phyloP scores from a whole-genome alignment of 2,797 vertebrate species.

The Schizopygopsis malacanthus region DNA sequence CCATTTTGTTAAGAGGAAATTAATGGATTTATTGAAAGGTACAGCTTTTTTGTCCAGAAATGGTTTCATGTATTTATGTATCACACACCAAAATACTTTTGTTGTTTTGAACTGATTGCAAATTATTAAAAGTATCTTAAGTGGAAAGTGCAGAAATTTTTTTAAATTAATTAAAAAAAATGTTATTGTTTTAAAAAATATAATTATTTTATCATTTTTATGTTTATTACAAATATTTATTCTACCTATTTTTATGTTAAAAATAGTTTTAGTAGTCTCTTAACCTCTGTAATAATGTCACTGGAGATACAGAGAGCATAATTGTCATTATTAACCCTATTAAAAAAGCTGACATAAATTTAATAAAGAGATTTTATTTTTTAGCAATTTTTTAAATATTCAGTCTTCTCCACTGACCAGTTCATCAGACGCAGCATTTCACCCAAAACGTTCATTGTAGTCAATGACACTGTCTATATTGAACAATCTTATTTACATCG shows the following conservation, averaged over 20 bases:
- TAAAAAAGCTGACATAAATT: too few species aligned
- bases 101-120: not conserved
- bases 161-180: not conserved
- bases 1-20: constrained; percentile 21
- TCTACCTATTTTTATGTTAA: not conserved
- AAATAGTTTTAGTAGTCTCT: not conserved
- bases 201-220: too few species aligned
- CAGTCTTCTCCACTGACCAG: too few species aligned
- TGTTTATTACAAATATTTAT: not conserved
- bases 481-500: too few species aligned
- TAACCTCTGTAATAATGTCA: too few species aligned
- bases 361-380: too few species aligned
- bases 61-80: not conserved
- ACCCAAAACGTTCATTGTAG: too few species aligned
- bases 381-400: too few species aligned
- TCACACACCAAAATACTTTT: not conserved
- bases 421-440: too few species aligned
- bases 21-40: not conserved
- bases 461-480: too few species aligned
- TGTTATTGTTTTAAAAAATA: not conserved
- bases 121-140: not conserved
- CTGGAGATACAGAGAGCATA: too few species aligned
- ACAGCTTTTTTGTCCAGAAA: not conserved
- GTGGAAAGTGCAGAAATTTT: not conserved
- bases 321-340: too few species aligned